Base-by-base conservation (phyloP, 2,113 vertebrate genomes). In the Apodemus speciosus region DNA sequence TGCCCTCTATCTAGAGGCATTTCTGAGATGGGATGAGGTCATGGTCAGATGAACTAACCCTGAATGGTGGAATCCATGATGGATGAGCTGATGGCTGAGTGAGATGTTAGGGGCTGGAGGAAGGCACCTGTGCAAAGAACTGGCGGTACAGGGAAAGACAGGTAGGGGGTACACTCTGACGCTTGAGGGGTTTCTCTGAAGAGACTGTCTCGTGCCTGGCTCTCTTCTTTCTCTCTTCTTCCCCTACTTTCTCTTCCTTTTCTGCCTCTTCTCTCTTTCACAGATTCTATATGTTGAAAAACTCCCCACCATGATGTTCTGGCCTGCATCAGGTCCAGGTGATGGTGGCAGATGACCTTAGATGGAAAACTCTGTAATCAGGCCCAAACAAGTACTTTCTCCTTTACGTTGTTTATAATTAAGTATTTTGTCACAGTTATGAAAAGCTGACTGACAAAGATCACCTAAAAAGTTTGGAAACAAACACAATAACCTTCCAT, bases 381-480 rank as follows among this genome's bases (percentile, higher is more conserved):
- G 71, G 27, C 40, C 71, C 43, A 53, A 88, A 60, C 49, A 62
- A 75, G 3, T 62, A 43, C n/a, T 43, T 58, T 3, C 13, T 38
- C 49, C 51, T 58, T 72, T 72, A 72, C 30, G 66, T 56, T 49
- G 64, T 38, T 23, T 43, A 43, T 30, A 18, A 81, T 40, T 56
- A n/a, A 32, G 38, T 27, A 30, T n/a, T 89, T n/a, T 62, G 40
- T 51, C 32, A 25, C 46, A 72, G 66, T 7, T 1, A 27, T 38
- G 14, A 18, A 64, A 76, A 49, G 40, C 56, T 49, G 38, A 58
- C 40, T 62, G 40, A 46, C 56, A 75, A 43, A n/a, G 40, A 91
- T 94, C 79, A 91, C 15, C 69, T 72, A 62, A 92, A 95, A 90
- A 60, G 80, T 84, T 21, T 90, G 13, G 68, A 83, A 89, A 32